phyloP scores from a whole-genome alignment of 1,140 invertebrate species.

The Trypoxylus dichotomus region DNA sequence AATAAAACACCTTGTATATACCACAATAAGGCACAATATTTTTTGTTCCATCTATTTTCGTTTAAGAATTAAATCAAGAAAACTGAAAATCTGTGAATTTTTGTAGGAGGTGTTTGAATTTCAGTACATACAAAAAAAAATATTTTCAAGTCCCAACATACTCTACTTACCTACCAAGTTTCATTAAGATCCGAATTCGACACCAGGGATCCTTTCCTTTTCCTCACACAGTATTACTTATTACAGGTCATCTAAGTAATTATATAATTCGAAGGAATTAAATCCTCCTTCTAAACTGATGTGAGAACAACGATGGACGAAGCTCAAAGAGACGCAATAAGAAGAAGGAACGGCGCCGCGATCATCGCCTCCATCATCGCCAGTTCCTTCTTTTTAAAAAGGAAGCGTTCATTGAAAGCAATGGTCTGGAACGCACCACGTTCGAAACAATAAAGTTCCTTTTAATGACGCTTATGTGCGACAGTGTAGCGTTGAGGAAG shows the following conservation, averaged over 20 bases:
- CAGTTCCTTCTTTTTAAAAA: conserved; percentile 23
- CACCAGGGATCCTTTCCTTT: too few species aligned
- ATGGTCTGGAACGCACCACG: conserved; percentile 8
- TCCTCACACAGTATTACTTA: too few species aligned
- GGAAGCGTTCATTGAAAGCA: conserved; percentile 21
- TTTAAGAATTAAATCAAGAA: too few species aligned
- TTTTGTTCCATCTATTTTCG: too few species aligned
- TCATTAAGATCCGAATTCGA: too few species aligned
- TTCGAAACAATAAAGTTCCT: conserved; percentile 12
- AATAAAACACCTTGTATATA: too few species aligned
- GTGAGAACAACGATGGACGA: not conserved
- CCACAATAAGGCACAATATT: too few species aligned
- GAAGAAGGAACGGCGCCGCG: not conserved
- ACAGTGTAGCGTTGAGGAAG: not conserved
- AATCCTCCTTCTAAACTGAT: not conserved
- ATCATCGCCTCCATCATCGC: conserved; percentile 4
- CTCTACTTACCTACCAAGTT: too few species aligned
- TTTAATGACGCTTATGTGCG: not conserved
- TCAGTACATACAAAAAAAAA: too few species aligned
- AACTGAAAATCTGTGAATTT: too few species aligned
- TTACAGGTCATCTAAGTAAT: not conserved
- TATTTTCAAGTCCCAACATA: too few species aligned
- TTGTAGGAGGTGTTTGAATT: too few species aligned
- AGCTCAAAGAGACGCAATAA: not conserved
- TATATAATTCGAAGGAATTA: not conserved